Evolutionary conservation across 2,888 invertebrate genomes (phyloP).

Genomic region (Epinotia nisella): DNA sequence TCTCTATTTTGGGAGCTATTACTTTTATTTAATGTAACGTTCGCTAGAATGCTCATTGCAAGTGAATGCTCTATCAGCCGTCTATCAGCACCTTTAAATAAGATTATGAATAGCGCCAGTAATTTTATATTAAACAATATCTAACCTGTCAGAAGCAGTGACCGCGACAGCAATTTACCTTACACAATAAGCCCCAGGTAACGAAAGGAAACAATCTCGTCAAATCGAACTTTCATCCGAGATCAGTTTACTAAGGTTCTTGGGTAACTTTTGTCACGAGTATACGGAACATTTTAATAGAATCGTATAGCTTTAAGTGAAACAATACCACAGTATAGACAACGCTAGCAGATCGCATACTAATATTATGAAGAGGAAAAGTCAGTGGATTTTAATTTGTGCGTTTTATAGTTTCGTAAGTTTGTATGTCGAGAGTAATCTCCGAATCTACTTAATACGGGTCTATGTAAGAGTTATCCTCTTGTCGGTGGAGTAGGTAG

Average conservation of each 20-base stretch:
- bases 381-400: too few relatives aligned
- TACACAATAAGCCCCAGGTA: conserved; percentile 37
- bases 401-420: too few relatives aligned
- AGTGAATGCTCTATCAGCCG: not conserved
- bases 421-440: too few relatives aligned
- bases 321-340: conserved; percentile 28
- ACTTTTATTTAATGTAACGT: too few relatives aligned
- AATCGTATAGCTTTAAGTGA: conserved; percentile 34
- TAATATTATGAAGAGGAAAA: not conserved
- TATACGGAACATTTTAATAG: conserved; percentile 12
- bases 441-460: too few relatives aligned
- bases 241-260: conserved; percentile 25
- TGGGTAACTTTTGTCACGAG: conserved; percentile 4
- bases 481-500: too few relatives aligned
- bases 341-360: conserved; percentile 5
- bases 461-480: too few relatives aligned
- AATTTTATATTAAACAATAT: conserved; percentile 32
- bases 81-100: not conserved
- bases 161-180: conserved; percentile 32
- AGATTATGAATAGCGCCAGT: not conserved
- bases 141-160: conserved; percentile 34
- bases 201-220: conserved; percentile 29
- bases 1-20: too few relatives aligned
- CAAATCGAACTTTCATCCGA: conserved; percentile 24
- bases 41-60: too few relatives aligned